Evolutionary conservation across 2,797 vertebrate genomes (phyloP), one percentile per base, ranked within the genome.

Genomic region (Xiphophorus birchmanni): DNA sequence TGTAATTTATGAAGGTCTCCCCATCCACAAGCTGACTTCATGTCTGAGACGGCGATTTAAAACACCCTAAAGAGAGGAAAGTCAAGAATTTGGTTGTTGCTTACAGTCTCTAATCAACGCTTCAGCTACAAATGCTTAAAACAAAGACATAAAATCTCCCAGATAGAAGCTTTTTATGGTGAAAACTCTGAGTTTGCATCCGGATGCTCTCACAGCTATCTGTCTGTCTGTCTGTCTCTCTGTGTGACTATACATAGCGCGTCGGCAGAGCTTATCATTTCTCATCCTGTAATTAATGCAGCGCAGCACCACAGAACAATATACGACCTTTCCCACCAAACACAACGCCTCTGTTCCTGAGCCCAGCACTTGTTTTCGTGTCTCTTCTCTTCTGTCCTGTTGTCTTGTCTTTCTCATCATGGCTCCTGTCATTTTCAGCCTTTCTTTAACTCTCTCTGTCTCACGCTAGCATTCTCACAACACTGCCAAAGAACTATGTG

Each of bases 211-310:
- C 86, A 89, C 88, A 88, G 83, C 86, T 69, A 3, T 87, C 79
- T 75, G 87, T 88, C 85, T 89, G 69, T 58, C 80, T 77, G 58
- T 32, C 65, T 67, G 67, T 32, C 65, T 67, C 21, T 42, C 67
- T 71, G 54, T 77, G 54, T 44, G 63, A 81, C 90, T 93, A 93
- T 91, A 91, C 83, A 77, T 83, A 86, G 85, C 42, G 0, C 35
- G 3, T 67, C 80, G 71, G 76, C 81, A 40, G 42, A 87, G 89
- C 81, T 91, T 88, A 87, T 91, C 84, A 86, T 87, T 82, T 77
- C 79, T 77, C 6, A 60, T 90, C 87, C 90, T 93, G 82, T 92
- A 90, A 92, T 93, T 92, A 93, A 92, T 93, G 85, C 82, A 56
- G 54, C 13, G 75, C 48, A 80, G 63, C 81, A 47, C 88, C 84